phyloP scores from a whole-genome alignment of 2,888 invertebrate genomes.

The Autographa pulchrina region DNA sequence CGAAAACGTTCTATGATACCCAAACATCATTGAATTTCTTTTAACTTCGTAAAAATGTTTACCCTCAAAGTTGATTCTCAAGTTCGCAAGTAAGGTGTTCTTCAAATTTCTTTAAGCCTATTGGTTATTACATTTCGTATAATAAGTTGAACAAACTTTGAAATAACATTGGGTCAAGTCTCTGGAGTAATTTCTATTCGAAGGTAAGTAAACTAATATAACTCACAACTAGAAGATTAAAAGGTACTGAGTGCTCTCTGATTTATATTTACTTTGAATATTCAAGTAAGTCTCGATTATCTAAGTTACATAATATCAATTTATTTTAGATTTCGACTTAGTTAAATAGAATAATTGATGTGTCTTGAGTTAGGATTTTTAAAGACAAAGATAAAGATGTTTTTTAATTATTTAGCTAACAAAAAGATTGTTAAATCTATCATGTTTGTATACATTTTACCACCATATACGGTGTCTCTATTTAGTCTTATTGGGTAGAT shows the following conservation, averaged over 20 bases:
- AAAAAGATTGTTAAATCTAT: too few relatives aligned
- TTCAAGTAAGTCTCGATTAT: not conserved
- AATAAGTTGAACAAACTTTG: constrained; percentile 49
- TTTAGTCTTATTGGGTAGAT: too few relatives aligned
- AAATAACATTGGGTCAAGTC: constrained; percentile 39
- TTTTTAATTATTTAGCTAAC: too few relatives aligned
- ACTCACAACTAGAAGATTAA: constrained; percentile 45
- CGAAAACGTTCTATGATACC: constrained; percentile 2
- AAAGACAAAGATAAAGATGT: too few relatives aligned
- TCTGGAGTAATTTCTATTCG: constrained; percentile 42
- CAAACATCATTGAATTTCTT: constrained; percentile 8
- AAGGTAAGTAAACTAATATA: constrained; percentile 48
- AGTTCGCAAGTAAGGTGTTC: constrained; percentile 3
- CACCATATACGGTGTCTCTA: too few relatives aligned
- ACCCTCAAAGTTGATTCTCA: not conserved
- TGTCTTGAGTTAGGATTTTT: too few relatives aligned
- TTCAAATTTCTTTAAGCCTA: constrained; percentile 8
- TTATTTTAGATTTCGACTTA: not conserved
- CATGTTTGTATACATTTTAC: too few relatives aligned
- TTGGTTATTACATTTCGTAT: constrained; percentile 35
- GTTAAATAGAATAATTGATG: not conserved
- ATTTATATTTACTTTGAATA: not conserved
- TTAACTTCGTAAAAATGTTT: constrained; percentile 18
- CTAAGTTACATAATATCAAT: not conserved
- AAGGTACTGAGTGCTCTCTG: constrained; percentile 23